Evolutionary conservation across 2,888 invertebrate genomes (phyloP), one percentile per base, ranked within the genome.

Genomic region (Amphipoea lucens): DNA sequence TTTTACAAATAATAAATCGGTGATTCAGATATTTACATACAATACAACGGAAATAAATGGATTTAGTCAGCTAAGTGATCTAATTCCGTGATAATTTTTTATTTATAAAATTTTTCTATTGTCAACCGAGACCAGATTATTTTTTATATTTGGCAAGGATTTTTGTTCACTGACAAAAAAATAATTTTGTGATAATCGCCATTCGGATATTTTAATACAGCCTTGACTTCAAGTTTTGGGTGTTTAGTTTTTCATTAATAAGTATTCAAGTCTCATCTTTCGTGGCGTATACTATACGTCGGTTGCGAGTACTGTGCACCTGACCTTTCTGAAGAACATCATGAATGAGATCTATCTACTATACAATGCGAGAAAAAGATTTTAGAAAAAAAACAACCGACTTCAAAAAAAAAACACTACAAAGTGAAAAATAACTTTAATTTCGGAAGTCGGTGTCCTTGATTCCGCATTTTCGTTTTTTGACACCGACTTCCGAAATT

Each of bases 1-100:
- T 78, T 68, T 73, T 29, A 23, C 74, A 80, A 80, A 81, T 75
- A 78, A n/a, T n/a, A 74, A 77, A 78, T 78, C 79, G 86, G 83
- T 87, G 78, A 51, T 1, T 1, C 4, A 40, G 23, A 14, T 85
- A 78, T 85, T 65, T 75, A 51, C 63, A 66, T 45, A 66, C 12
- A 40, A 29, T 76, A 36, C 36, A 74, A 48, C 14, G 76, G 62
- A 85, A 60, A 77, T 74, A 78, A 69, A 74, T 71, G 42, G 14
- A 73, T 71, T 68, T 68, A 72, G 51, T 40, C 45, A 63, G 66
- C 67, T 74, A 74, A 74, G 63, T 80, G 72, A 65, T 67, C 71
- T 78, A 74, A 86, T 76, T 72, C 48, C 12, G 23, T 66, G 75
- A 51, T 79, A 69, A 9, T 83, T 79, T 20, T 14, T 17, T 29